phyloP scores from a whole-genome alignment of 53 echinoderm and acorn worm species.

The Stichopus horrens region DNA sequence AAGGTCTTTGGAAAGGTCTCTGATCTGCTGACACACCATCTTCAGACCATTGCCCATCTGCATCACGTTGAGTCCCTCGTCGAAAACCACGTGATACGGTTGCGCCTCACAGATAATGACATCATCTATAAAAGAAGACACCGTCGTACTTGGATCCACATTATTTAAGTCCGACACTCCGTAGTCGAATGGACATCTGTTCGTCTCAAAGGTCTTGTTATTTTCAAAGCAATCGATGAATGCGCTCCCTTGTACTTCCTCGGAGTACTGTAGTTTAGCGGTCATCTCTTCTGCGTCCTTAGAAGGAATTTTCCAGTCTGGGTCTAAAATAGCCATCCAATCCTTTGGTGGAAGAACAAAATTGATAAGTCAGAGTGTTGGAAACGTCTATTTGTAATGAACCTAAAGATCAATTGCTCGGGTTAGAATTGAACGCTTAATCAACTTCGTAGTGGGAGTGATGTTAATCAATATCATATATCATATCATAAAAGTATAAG shows the following conservation, averaged over 20 bases:
- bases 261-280: background rate
- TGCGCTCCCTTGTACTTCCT: conserved; percentile 11
- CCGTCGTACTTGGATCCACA: background rate
- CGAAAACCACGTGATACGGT: conserved; percentile 88
- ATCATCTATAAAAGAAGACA: conserved; percentile 56
- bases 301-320: conserved; percentile 6
- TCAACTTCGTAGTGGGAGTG: too few species aligned
- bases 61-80: conserved; percentile 59
- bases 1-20: conserved; percentile 51
- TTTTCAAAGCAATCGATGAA: background rate
- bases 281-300: background rate
- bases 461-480: too few species aligned
- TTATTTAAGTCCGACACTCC: background rate
- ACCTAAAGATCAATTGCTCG: too few species aligned
- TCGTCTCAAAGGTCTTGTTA: background rate
- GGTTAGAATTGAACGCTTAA: too few species aligned
- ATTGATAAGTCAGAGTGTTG: too few species aligned
- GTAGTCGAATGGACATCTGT: background rate
- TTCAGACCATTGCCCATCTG: conserved; percentile 74
- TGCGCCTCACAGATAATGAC: conserved; percentile 74
- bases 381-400: too few species aligned
- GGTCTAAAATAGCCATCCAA: conserved; percentile 66
- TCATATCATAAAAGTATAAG: too few species aligned
- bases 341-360: conserved; percentile 48
- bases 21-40: conserved; percentile 59